These are phyloP conservation scores for Boloria selene DNA, from an alignment of 2,888 invertebrate genomes.

Conservation along the genomic window DNA sequence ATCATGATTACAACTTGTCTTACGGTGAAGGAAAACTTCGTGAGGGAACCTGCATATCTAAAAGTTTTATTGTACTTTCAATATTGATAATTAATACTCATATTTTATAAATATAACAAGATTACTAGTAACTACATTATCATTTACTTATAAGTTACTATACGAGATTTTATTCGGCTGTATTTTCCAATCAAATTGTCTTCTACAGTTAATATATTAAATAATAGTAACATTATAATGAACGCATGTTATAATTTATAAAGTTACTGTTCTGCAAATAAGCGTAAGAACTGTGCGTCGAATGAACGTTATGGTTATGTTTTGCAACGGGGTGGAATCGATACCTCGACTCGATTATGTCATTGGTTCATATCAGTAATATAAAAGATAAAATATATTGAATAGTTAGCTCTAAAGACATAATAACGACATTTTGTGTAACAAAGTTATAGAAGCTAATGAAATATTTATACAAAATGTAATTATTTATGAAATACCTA, in stretches of 20 bases:
- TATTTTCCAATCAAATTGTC: neutral
- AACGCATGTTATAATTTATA: constrained; percentile 9
- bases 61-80: too few species aligned
- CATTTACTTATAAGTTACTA: too few species aligned
- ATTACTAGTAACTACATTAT: too few species aligned
- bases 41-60: too few species aligned
- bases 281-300: constrained; percentile 17
- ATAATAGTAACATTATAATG: constrained; percentile 6
- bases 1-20: too few species aligned
- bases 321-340: constrained; percentile 16
- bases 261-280: constrained; percentile 17
- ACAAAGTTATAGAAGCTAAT: too few species aligned
- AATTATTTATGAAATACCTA: too few species aligned
- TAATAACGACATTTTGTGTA: neutral
- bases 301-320: constrained; percentile 16
- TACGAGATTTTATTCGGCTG: too few species aligned
- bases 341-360: constrained; percentile 7
- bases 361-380: neutral
- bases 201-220: neutral
- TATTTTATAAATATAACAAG: too few species aligned
- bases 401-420: neutral
- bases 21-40: too few species aligned
- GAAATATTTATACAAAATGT: too few species aligned
- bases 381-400: neutral
- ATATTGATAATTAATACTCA: too few species aligned